Evolutionary conservation across 2,888 invertebrate genomes (phyloP).

Genomic region (Cryptus viduatorius): DNA sequence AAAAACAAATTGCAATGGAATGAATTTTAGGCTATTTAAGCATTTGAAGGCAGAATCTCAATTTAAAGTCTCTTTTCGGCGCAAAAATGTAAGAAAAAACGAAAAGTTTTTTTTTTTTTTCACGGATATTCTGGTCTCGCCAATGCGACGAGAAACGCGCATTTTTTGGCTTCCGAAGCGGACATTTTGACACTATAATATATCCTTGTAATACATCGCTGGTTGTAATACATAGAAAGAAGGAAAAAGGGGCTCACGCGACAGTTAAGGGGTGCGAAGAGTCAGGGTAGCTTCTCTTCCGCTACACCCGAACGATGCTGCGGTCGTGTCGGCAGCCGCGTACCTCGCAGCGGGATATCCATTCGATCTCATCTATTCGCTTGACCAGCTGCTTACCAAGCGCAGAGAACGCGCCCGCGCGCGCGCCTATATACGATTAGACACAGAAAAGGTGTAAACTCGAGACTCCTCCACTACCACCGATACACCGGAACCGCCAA

Average conservation of each 20-base stretch:
- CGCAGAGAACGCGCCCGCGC: slow-evolving; percentile 31
- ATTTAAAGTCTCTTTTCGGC: background rate
- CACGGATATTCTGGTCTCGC: background rate
- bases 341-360: slow-evolving; percentile 74
- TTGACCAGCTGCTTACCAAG: slow-evolving; percentile 78
- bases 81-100: background rate
- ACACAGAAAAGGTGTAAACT: slow-evolving; percentile 64
- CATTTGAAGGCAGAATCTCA: background rate
- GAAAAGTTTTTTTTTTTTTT: background rate
- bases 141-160: background rate
- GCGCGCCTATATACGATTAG: slow-evolving; percentile 66
- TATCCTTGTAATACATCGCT: slow-evolving; percentile 45
- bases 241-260: slow-evolving; percentile 47
- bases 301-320: slow-evolving; percentile 21
- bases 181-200: slow-evolving; percentile 36
- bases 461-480: slow-evolving; percentile 35
- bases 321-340: slow-evolving; percentile 73
- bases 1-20: too few species aligned
- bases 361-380: slow-evolving; percentile 69
- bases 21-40: too few species aligned
- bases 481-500: slow-evolving; percentile 34
- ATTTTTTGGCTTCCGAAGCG: slow-evolving; percentile 41
- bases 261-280: slow-evolving; percentile 44
- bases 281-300: slow-evolving; percentile 29
- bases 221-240: slow-evolving; percentile 24